Conservation (phyloP, 2,113 vertebrate genomes). For the Hypomesus transpacificus region DNA sequence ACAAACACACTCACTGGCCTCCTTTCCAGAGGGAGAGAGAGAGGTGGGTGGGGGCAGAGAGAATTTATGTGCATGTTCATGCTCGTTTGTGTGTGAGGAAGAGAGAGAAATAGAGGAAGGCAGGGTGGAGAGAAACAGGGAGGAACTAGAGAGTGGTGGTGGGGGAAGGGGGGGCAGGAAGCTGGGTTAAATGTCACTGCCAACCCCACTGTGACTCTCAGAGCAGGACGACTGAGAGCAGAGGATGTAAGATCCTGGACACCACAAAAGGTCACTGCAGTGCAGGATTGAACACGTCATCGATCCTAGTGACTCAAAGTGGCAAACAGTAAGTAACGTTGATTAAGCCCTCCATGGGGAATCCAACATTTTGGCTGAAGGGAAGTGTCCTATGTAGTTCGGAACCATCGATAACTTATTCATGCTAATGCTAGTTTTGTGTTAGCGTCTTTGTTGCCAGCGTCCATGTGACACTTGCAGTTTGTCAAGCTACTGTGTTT, state of each 20-base stretch:
- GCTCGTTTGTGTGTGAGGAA: not conserved
- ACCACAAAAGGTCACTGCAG: conserved; percentile 48
- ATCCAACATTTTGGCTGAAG: not conserved
- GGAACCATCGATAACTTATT: conserved; percentile 2
- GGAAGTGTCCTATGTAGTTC: not conserved
- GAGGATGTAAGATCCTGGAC: conserved; percentile 35
- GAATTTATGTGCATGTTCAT: not conserved
- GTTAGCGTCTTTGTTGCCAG: not conserved
- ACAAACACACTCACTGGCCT: not conserved
- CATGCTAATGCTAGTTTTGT: conserved; percentile 12
- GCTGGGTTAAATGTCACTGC: conserved; percentile 50
- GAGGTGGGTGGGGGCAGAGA: not conserved
- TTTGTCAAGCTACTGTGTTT: not conserved
- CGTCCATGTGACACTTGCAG: not conserved
- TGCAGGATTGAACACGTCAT: conserved; percentile 38
- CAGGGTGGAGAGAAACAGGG: conserved; percentile 7
- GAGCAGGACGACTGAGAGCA: conserved; percentile 31
- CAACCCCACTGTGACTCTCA: conserved; percentile 30
- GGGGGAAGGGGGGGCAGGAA: conserved; percentile 17
- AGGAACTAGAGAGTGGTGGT: conserved; percentile 8
- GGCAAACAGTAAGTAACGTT: conserved; percentile 25
- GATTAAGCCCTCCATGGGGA: conserved; percentile 23
- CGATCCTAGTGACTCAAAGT: conserved; percentile 35
- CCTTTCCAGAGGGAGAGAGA: not conserved
- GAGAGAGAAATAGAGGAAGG: not conserved